phyloP scores from a whole-genome alignment of 1,140 invertebrate genomes.

The Wiebesia pumilae region DNA sequence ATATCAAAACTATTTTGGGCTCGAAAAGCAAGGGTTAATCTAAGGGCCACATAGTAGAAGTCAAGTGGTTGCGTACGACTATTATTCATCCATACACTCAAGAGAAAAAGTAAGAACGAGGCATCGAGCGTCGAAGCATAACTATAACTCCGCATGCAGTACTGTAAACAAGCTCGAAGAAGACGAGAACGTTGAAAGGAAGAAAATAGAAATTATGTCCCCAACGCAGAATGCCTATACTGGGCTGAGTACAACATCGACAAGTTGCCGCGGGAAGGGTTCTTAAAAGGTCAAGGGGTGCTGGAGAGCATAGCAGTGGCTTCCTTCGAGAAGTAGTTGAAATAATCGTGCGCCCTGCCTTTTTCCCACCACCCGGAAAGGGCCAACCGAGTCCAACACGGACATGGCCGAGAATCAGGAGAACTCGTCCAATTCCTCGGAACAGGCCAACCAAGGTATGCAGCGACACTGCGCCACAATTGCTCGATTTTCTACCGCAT shows the following conservation, averaged over 20 bases:
- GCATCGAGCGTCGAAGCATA: background rate
- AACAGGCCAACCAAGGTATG: conserved; percentile 38
- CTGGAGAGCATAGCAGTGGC: background rate
- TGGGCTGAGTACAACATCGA: conserved; percentile 59
- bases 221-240: conserved; percentile 56
- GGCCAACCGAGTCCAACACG: conserved; percentile 16
- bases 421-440: conserved; percentile 63
- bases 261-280: conserved; percentile 60
- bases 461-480: background rate
- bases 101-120: background rate
- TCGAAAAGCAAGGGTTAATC: background rate
- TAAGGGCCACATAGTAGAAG: background rate
- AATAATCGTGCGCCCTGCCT: background rate
- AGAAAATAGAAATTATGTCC: conserved; percentile 63
- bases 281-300: conserved; percentile 58
- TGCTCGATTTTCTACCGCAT: background rate
- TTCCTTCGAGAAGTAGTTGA: background rate
- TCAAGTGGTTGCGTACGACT: background rate
- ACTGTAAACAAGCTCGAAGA: background rate
- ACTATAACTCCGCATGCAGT: background rate
- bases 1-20: too few species aligned
- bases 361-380: background rate
- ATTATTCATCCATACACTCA: background rate
- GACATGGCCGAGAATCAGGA: conserved; percentile 73
- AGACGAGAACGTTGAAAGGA: background rate